These are phyloP conservation scores for Aleiodes sp. DNA, from an alignment of 1,140 invertebrate genomes.

Conservation along the genomic window DNA sequence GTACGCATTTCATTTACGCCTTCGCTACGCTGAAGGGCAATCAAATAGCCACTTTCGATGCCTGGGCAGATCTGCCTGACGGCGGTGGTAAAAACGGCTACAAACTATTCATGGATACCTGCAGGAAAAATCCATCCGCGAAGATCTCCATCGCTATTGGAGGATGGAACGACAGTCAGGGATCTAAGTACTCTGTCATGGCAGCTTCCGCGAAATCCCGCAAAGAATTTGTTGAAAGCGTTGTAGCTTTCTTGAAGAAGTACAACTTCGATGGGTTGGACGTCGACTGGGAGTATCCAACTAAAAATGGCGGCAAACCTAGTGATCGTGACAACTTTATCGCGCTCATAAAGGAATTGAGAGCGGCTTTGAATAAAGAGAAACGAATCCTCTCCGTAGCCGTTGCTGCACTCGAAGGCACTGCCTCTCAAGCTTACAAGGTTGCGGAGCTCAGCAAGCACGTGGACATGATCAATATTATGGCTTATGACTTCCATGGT, in stretches of 20 bases:
- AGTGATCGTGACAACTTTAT: conserved; percentile 70
- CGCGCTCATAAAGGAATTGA: conserved; percentile 67
- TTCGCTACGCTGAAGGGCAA: conserved; percentile 73
- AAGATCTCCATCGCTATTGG: conserved; percentile 59
- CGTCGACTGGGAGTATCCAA: conserved; percentile 77
- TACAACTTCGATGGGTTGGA: conserved; percentile 84
- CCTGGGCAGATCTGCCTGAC: no score
- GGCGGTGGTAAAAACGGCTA: conserved; percentile 58
- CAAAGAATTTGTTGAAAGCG: conserved; percentile 74
- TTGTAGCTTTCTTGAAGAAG: conserved; percentile 77
- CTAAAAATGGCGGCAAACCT: conserved; percentile 69
- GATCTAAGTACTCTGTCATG: conserved; percentile 81
- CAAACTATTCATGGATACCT: not conserved
- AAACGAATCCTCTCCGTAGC: conserved; percentile 67
- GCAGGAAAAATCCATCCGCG: not conserved
- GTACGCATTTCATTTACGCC: conserved; percentile 79
- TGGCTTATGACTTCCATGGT: conserved; percentile 88
- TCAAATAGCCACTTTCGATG: conserved; percentile 63
- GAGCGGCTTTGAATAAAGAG: conserved; percentile 66
- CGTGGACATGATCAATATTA: conserved; percentile 87
- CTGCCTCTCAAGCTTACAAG: conserved; percentile 74
- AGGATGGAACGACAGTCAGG: conserved; percentile 70
- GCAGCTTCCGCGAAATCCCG: conserved; percentile 77
- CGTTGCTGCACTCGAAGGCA: conserved; percentile 69
- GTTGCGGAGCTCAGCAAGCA: conserved; percentile 75